Conservation (phyloP, 1,140 invertebrate species). For the Drosophila novamexicana region DNA sequence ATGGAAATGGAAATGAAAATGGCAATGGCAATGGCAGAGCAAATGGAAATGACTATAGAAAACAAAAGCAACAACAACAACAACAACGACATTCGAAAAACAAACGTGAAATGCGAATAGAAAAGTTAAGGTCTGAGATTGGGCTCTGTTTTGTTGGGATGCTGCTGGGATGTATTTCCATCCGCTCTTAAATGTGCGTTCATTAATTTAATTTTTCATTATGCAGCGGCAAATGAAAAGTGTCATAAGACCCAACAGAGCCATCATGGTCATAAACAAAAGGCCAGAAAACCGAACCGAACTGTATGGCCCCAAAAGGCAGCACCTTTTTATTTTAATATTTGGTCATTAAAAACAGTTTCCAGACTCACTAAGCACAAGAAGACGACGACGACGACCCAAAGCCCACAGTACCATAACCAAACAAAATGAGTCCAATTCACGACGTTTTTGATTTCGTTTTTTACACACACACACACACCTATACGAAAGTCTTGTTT, state of each 20-base stretch:
- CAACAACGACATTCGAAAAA: constrained; percentile 3
- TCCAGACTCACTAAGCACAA: constrained; percentile 39
- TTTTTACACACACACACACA: constrained; percentile 23
- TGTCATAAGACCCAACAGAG: constrained; percentile 48
- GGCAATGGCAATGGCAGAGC: constrained; percentile 37
- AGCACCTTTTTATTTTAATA: constrained; percentile 65
- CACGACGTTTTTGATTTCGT: constrained; percentile 35
- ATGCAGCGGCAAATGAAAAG: constrained; percentile 57
- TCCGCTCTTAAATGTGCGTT: constrained; percentile 52
- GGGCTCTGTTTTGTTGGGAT: constrained; percentile 11
- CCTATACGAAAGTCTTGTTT: constrained; percentile 27
- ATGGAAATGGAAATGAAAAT: constrained; percentile 28
- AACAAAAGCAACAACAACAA: constrained; percentile 19
- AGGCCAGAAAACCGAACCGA: constrained; percentile 33
- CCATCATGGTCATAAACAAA: constrained; percentile 52
- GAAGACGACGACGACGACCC: constrained; percentile 7
- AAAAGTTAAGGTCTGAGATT: constrained; percentile 18
- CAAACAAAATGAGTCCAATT: constrained; percentile 21
- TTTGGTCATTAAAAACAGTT: constrained; percentile 65
- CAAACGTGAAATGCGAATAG: constrained; percentile 22
- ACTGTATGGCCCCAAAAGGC: constrained; percentile 25
- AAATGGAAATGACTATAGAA: constrained; percentile 45
- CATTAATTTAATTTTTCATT: constrained; percentile 67
- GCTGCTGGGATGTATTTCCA: constrained; percentile 4
- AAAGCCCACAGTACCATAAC: neutral